Evolutionary conservation across 2,113 vertebrate species (phyloP).

Genomic region (Marmota flaviventris): DNA sequence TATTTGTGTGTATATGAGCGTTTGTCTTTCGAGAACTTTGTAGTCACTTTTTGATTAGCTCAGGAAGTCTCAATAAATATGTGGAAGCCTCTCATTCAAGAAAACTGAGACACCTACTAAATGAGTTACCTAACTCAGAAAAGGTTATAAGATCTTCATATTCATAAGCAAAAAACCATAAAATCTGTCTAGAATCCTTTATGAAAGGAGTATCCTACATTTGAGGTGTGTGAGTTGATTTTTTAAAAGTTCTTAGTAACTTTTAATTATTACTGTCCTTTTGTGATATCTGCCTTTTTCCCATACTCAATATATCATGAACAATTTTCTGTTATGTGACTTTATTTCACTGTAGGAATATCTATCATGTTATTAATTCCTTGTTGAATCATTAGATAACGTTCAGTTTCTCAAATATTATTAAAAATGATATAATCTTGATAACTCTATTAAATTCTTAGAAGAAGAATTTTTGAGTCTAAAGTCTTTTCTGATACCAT

Average conservation of each 20-base stretch:
- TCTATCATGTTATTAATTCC: neutral
- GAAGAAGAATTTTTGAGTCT: constrained; percentile 10
- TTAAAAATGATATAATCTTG: constrained; percentile 11
- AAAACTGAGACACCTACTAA: neutral
- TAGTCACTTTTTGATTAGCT: neutral
- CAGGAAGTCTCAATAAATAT: neutral
- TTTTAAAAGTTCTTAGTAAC: neutral
- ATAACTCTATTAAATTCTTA: neutral
- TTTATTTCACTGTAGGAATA: neutral
- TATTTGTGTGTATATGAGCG: neutral
- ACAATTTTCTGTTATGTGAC: constrained; percentile 7
- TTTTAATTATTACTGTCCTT: neutral
- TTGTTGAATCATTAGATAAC: neutral
- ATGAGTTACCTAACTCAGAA: neutral
- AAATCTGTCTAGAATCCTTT: neutral
- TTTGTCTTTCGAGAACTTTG: neutral
- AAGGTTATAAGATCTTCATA: neutral
- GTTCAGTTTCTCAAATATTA: constrained; percentile 15
- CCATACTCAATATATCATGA: neutral
- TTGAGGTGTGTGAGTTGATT: neutral
- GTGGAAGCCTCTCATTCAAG: neutral
- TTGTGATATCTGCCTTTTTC: neutral
- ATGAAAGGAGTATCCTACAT: neutral
- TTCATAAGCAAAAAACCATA: neutral
- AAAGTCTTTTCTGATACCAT: constrained; percentile 34